These are phyloP conservation scores for Pogonomyrmex barbatus DNA, from an alignment of 1,140 invertebrate species.

Conservation along the genomic window DNA sequence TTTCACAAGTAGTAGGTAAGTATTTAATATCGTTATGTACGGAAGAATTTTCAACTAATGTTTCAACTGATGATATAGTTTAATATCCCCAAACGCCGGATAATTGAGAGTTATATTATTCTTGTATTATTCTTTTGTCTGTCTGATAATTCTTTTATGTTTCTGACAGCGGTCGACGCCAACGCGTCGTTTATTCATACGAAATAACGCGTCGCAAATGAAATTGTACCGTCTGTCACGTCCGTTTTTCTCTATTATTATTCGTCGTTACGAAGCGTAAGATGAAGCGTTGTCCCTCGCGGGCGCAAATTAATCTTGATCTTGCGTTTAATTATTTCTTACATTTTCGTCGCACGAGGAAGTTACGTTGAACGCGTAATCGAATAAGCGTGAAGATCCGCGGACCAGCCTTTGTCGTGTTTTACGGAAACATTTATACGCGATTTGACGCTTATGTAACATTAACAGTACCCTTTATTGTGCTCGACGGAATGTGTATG, in stretches of 20 bases:
- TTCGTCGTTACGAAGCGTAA: not conserved
- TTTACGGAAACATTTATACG: slow-evolving; percentile 14
- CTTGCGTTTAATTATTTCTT: slow-evolving; percentile 22
- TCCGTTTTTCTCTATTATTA: slow-evolving; percentile 16
- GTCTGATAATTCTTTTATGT: slow-evolving; percentile 37
- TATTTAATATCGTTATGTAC: not conserved
- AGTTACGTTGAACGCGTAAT: not conserved
- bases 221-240: slow-evolving; percentile 31
- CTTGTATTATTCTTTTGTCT: slow-evolving; percentile 37
- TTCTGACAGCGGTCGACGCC: slow-evolving; percentile 33
- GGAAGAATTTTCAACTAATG: not conserved
- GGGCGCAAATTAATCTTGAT: not conserved
- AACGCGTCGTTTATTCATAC: slow-evolving; percentile 23
- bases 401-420: not conserved
- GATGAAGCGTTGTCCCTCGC: not conserved
- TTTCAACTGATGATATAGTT: not conserved
- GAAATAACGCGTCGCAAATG: slow-evolving; percentile 32
- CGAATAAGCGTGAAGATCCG: slow-evolving; percentile 7
- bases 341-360: not conserved
- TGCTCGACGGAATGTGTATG: not conserved
- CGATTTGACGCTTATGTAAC: not conserved
- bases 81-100: not conserved
- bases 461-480: not conserved
- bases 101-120: not conserved
- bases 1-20: not conserved